Conservation (phyloP, 1,140 invertebrate species). For the Centruroides sculpturatus region DNA sequence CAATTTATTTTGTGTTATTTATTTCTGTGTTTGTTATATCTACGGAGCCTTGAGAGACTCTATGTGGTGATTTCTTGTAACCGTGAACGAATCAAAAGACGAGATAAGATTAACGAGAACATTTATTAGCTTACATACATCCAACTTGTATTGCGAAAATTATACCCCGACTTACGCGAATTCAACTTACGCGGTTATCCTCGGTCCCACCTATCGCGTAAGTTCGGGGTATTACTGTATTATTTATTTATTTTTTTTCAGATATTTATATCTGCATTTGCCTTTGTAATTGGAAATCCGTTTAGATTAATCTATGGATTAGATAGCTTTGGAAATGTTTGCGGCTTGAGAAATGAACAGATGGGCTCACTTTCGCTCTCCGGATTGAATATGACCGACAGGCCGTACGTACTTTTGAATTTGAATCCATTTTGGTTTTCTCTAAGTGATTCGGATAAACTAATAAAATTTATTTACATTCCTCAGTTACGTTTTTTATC, state of each 20-base stretch:
- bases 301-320: conserved; percentile 75
- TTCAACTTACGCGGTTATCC: too few relatives aligned
- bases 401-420: conserved; percentile 37
- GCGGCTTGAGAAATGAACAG: conserved; percentile 63
- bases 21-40: too few relatives aligned
- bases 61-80: too few relatives aligned
- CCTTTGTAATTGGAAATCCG: conserved; percentile 77
- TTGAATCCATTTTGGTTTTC: background rate
- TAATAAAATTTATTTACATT: conserved; percentile 16
- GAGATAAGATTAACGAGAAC: too few relatives aligned
- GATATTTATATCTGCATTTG: conserved; percentile 73
- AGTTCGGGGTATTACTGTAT: too few relatives aligned
- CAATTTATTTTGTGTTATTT: too few relatives aligned
- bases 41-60: too few relatives aligned
- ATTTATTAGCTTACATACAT: too few relatives aligned
- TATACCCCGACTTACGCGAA: too few relatives aligned
- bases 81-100: too few relatives aligned
- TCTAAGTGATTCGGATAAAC: background rate
- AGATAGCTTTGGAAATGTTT: conserved; percentile 92
- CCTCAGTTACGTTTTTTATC: conserved; percentile 59
- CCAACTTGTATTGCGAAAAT: too few relatives aligned
- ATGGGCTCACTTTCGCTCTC: conserved; percentile 54
- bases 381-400: conserved; percentile 62
- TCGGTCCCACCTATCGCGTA: too few relatives aligned
- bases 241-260: conserved; percentile 26